phyloP scores from a whole-genome alignment of 1,140 invertebrate genomes.

The Antheraea pernyi region DNA sequence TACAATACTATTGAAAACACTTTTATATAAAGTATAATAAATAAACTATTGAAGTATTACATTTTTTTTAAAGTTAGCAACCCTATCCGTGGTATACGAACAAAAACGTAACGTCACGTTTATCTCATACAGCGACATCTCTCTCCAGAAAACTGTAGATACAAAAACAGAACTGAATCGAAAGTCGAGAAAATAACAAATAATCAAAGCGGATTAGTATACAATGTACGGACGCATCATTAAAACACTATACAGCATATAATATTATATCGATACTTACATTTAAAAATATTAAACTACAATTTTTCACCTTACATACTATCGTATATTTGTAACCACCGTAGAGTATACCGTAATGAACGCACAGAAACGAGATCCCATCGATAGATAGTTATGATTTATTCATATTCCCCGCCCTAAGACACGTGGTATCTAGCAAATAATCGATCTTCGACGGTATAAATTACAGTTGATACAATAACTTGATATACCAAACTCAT shows the following conservation, averaged over 20 bases:
- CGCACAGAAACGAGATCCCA: slow-evolving; percentile 58
- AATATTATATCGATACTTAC: slow-evolving; percentile 63
- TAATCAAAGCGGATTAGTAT: not conserved
- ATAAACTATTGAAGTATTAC: too few species aligned
- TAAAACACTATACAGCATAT: slow-evolving; percentile 56
- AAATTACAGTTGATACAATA: too few species aligned
- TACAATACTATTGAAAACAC: too few species aligned
- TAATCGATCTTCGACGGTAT: too few species aligned
- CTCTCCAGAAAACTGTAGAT: too few species aligned
- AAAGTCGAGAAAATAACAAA: not conserved
- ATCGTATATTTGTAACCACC: slow-evolving; percentile 76
- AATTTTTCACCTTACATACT: slow-evolving; percentile 45
- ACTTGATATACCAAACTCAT: too few species aligned
- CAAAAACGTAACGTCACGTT: too few species aligned
- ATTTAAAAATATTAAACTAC: slow-evolving; percentile 50
- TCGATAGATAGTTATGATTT: slow-evolving; percentile 8
- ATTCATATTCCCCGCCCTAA: slow-evolving; percentile 31
- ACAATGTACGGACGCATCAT: slow-evolving; percentile 25
- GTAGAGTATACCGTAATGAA: slow-evolving; percentile 56
- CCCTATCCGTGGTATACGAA: too few species aligned
- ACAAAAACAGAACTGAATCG: too few species aligned
- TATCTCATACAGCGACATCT: too few species aligned
- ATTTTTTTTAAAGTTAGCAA: too few species aligned
- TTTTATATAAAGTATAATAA: too few species aligned
- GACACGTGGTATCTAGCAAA: slow-evolving; percentile 22